phyloP scores from a whole-genome alignment of 2,888 invertebrate genomes.

The Lamellibrachia satsuma region DNA sequence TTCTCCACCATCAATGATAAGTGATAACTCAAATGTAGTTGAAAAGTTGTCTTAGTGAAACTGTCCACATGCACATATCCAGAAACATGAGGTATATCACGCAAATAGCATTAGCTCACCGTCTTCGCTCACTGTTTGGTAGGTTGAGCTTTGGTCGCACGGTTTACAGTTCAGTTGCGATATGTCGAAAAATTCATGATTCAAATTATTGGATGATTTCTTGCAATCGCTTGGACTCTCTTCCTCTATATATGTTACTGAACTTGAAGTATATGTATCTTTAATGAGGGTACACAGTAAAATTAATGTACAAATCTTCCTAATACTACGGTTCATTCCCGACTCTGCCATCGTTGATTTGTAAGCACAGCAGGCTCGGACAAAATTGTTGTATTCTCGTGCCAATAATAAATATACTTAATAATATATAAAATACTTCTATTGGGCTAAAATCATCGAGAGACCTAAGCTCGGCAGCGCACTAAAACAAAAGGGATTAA shows the following conservation, averaged over 20 bases:
- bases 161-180: constrained; percentile 49
- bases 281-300: background rate
- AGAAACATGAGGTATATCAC: background rate
- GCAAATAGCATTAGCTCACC: constrained; percentile 48
- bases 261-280: background rate
- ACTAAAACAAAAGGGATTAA: no score
- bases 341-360: background rate
- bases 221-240: constrained; percentile 37
- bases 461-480: no score
- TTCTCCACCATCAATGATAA: no score
- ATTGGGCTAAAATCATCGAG: no score
- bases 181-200: constrained; percentile 52
- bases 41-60: no score
- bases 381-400: background rate
- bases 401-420: background rate
- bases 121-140: constrained; percentile 49
- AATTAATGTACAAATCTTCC: background rate
- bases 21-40: no score
- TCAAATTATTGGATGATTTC: constrained; percentile 31
- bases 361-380: constrained; percentile 1
- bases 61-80: background rate
- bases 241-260: constrained; percentile 17
- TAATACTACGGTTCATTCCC: background rate
- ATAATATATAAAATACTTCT: background rate
- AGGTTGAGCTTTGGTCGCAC: constrained; percentile 48